Evolutionary conservation across 1,140 invertebrate species (phyloP).

Genomic region (Bombus turneri): DNA sequence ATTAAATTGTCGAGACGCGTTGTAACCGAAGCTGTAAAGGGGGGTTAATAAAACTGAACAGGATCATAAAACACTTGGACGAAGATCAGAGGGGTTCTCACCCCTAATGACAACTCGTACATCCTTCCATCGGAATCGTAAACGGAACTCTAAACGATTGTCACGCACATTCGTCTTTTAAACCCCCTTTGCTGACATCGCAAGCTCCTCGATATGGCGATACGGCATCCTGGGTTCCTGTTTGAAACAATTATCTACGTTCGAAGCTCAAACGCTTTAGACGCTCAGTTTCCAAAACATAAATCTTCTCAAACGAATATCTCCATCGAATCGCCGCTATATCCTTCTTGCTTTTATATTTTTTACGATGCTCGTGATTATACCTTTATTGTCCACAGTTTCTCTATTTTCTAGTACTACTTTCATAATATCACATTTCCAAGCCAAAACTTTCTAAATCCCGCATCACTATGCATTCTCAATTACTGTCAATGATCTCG

Average conservation of each 20-base stretch:
- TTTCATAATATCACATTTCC: not conserved
- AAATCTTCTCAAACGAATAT: not conserved
- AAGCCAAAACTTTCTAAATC: not conserved
- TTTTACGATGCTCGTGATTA: not conserved
- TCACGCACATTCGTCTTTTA: constrained; percentile 7
- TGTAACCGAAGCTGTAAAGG: not conserved
- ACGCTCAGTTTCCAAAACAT: not conserved
- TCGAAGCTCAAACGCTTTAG: not conserved
- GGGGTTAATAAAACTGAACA: constrained; percentile 15
- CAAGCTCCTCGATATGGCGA: not conserved
- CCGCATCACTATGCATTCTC: not conserved
- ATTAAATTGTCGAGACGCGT: not conserved
- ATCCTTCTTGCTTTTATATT: not conserved
- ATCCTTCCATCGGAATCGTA: not conserved
- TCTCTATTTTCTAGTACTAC: not conserved
- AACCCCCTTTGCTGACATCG: not conserved
- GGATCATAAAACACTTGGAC: constrained; percentile 12
- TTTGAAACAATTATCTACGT: not conserved
- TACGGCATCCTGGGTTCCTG: no score
- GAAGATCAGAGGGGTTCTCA: constrained; percentile 12
- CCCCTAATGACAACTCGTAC: constrained; percentile 17
- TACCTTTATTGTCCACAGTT: not conserved
- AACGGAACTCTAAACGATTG: not conserved
- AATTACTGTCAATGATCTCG: not conserved
- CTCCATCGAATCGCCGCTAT: not conserved